A percentile compares a stretch with the other conserved stretches of the same genome.
Conservation (phyloP, 2,888 invertebrate genomes). For the Synergus gifuensis region DNA sequence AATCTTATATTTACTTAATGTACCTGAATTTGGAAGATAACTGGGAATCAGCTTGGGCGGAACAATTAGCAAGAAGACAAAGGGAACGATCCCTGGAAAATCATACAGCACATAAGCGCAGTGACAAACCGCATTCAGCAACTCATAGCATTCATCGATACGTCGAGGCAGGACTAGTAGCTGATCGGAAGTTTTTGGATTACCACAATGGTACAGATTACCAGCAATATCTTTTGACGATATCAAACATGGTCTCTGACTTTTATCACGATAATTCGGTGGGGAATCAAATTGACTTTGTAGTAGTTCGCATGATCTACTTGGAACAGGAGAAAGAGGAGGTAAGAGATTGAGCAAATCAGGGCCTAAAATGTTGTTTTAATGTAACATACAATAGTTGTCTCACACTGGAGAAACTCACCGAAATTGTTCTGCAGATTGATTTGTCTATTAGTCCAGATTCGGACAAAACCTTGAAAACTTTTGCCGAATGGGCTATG, state of each 20-base stretch:
- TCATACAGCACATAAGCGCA: not conserved
- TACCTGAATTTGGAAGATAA: constrained; percentile 58
- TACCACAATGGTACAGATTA: constrained; percentile 89
- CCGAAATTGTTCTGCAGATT: constrained; percentile 63
- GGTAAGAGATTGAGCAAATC: constrained; percentile 78
- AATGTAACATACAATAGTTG: not conserved
- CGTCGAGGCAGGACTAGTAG: constrained; percentile 91
- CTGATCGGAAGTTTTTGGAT: constrained; percentile 91
- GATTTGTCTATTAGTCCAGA: constrained; percentile 78
- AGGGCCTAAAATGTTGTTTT: not conserved
- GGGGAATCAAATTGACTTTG: constrained; percentile 93
- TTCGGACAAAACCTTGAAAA: constrained; percentile 81
- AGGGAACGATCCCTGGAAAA: constrained; percentile 59
- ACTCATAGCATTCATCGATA: constrained; percentile 87
- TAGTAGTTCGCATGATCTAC: constrained; percentile 89
- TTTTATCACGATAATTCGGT: constrained; percentile 90
- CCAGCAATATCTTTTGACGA: constrained; percentile 90
- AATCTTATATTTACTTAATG: not conserved
- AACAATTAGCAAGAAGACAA: constrained; percentile 73
- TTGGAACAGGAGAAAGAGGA: constrained; percentile 82
- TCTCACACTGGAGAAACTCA: too few relatives aligned
- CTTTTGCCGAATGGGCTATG: constrained; percentile 84
- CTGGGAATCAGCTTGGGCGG: constrained; percentile 70
- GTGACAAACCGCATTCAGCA: constrained; percentile 69
- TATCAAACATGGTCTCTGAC: constrained; percentile 94